Evolutionary conservation across 2,888 invertebrate genomes (phyloP), one percentile per base, ranked within the genome.

Genomic region (Drosophila greeni): DNA sequence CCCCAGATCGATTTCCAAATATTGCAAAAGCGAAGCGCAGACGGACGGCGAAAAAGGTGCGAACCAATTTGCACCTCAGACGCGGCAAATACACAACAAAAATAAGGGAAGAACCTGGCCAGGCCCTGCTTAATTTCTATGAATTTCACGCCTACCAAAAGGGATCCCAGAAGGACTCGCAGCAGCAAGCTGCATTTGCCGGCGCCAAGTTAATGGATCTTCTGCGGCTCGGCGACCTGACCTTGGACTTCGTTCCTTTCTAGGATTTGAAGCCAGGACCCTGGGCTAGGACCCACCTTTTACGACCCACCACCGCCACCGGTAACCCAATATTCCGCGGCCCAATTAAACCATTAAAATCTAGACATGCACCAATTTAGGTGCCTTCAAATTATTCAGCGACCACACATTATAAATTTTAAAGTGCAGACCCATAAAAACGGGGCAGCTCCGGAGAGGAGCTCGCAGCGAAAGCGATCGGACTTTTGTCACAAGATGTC

Each of bases 391-490:
- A 86, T 86, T 84, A 85, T 86, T 84, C 87, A 85, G 69, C 80
- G 86, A 87, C 87, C 86, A 86, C 86, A 86, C 86, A 81, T 86
- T 86, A 86, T 86, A 86, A 87, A 86, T 87, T 85, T 80, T 76
- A 76, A 75, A 58, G 51, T 37, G 29, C 36, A 36, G 16, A 66
- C 53, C 53, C 67, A 77, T 81, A 77, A 79, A 76, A 74, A 60
- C 14, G 12, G 37, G 24, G 26, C 43, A 26, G 42, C 43, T 11
- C n/a, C 18, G 12, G 33, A 6, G 18, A 16, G 18, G 26, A n/a
- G 24, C 18, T 24, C 47, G 47, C 24, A 29, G 42, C 58, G 58
- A 68, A 52, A 56, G 66, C 42, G 20, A 48, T 37, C 16, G 11
- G 68, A 68, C 72, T 82, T 82, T 82, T 76, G 76, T 82, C 80